Evolutionary conservation across 2,888 invertebrate genomes (phyloP).

Genomic region (Drosophila ezoana): DNA sequence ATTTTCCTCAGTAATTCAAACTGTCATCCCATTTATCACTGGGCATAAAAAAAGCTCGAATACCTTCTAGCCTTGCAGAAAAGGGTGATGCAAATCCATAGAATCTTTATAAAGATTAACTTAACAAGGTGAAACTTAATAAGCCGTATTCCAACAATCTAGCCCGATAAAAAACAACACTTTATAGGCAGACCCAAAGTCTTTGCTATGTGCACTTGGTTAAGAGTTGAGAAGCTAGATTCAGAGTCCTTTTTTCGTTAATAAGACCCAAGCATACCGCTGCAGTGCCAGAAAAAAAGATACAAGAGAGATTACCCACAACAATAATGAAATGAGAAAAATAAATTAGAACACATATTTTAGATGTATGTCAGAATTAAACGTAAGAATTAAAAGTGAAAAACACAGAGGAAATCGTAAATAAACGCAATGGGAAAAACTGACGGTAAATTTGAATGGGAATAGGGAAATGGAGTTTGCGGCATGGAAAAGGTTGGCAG

Average conservation of each 20-base stretch:
- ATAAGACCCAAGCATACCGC: slow-evolving; percentile 3
- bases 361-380: slow-evolving; percentile 76
- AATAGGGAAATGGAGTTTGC: not conserved
- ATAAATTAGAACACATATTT: slow-evolving; percentile 68
- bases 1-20: no score
- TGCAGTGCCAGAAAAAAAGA: slow-evolving; percentile 19
- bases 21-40: no score
- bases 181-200: no score
- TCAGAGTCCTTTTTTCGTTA: no score
- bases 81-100: no score
- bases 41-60: no score
- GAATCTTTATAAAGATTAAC: no score
- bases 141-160: no score
- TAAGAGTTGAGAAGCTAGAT: not conserved
- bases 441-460: slow-evolving; percentile 5
- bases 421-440: slow-evolving; percentile 30
- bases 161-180: no score
- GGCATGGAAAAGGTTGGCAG: slow-evolving; percentile 37
- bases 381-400: slow-evolving; percentile 64
- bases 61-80: no score
- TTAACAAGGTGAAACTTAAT: no score
- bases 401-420: slow-evolving; percentile 28
- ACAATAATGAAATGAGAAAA: slow-evolving; percentile 35
- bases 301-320: slow-evolving; percentile 35
- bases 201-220: not conserved